These are phyloP conservation scores for Microctonus aethiopoides DNA, from an alignment of 2,888 invertebrate species.

Conservation along the genomic window DNA sequence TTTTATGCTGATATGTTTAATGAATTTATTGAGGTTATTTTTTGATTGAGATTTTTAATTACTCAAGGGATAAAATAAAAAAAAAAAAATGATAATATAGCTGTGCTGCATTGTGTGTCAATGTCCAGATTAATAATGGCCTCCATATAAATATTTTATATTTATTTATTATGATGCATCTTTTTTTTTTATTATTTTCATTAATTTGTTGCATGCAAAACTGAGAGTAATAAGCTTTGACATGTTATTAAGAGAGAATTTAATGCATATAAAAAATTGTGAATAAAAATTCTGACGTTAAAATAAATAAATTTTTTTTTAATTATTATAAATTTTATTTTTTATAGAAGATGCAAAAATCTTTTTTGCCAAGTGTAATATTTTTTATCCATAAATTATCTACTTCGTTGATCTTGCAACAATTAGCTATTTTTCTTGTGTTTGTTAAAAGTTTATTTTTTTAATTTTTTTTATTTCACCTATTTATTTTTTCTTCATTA, in stretches of 20 bases:
- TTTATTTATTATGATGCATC: background rate
- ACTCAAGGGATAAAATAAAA: too few relatives aligned
- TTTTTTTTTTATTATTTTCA: background rate
- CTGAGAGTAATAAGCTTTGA: background rate
- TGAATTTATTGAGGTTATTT: background rate
- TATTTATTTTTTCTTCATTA: background rate
- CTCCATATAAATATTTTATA: background rate
- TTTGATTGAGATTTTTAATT: background rate
- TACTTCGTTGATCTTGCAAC: background rate
- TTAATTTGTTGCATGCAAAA: background rate
- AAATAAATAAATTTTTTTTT: background rate
- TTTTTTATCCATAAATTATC: background rate
- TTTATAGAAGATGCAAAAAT: too few relatives aligned
- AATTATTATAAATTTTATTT: too few relatives aligned
- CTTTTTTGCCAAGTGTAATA: too few relatives aligned
- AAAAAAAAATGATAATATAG: background rate
- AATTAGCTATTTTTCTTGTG: background rate
- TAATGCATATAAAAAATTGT: background rate
- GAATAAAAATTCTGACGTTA: background rate
- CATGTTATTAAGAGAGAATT: background rate
- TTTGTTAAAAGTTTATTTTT: background rate
- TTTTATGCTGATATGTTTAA: background rate
- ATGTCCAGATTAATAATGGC: background rate
- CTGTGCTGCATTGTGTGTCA: background rate
- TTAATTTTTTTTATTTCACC: too few relatives aligned